Percentiles rank a stretch among this genome's conserved stretches.
Evolutionary conservation across 2,888 invertebrate genomes (phyloP).

Genomic region (Stramonita haemastoma): DNA sequence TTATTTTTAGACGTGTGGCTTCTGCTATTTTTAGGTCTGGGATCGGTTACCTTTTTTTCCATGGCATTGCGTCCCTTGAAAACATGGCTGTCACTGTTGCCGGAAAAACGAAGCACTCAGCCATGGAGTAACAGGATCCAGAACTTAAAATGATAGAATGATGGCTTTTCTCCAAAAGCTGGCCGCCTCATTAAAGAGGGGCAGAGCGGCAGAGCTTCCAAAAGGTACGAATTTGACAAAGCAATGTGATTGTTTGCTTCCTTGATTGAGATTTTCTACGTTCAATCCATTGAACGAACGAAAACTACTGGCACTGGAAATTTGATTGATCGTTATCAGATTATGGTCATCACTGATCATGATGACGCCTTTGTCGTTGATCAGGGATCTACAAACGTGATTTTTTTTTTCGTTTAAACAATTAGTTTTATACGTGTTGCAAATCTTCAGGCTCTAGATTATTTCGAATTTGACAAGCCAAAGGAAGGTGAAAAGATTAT

Average conservation of each 20-base stretch:
- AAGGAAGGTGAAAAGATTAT: too few relatives aligned
- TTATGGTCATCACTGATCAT: too few relatives aligned
- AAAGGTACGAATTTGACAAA: conserved; percentile 55
- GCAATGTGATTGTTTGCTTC: not conserved
- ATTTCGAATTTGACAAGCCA: too few relatives aligned
- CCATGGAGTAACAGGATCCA: not conserved
- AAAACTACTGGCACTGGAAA: not conserved
- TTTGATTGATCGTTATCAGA: not conserved
- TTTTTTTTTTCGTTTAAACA: too few relatives aligned
- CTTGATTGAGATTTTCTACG: too few relatives aligned
- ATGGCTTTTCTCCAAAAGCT: conserved; percentile 75
- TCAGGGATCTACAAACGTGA: too few relatives aligned
- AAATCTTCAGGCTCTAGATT: too few relatives aligned
- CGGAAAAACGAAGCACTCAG: not conserved
- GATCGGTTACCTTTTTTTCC: not conserved
- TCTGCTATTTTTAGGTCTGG: not conserved
- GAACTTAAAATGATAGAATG: conserved; percentile 31
- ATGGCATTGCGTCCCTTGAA: conserved; percentile 36
- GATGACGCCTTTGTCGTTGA: too few relatives aligned
- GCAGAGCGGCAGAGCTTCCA: conserved; percentile 72
- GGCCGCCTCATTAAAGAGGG: conserved; percentile 69
- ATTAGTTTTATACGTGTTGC: too few relatives aligned
- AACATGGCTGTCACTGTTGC: conserved; percentile 35
- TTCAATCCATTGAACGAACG: not conserved
- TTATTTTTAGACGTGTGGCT: not conserved